A percentile compares a stretch with the other conserved stretches of the same genome.
Evolutionary conservation across 2,797 vertebrate species (phyloP).

Genomic region (Luscinia megarhynchos): DNA sequence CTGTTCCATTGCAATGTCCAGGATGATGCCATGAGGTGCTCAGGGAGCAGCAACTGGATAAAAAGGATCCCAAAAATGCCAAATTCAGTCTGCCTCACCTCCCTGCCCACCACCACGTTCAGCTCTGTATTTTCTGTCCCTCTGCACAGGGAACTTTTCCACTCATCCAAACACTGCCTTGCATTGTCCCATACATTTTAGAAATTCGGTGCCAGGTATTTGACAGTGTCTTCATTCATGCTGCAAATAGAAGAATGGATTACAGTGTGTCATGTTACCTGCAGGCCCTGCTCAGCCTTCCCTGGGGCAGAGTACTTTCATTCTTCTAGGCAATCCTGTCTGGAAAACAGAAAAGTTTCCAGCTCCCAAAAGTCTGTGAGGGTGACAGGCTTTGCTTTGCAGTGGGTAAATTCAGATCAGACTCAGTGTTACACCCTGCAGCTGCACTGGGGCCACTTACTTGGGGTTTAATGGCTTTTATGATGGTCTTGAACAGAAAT

Average conservation of each 20-base stretch:
- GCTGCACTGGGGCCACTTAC: slow-evolving; percentile 28
- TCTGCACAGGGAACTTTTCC: not conserved
- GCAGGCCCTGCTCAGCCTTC: not conserved
- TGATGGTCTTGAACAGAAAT: slow-evolving; percentile 51
- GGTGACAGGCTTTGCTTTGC: slow-evolving; percentile 36
- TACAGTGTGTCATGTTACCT: not conserved
- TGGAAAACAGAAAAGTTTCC: not conserved
- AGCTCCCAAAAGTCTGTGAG: not conserved
- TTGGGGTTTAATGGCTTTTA: slow-evolving; percentile 64
- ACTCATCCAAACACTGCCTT: not conserved
- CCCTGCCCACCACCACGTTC: not conserved
- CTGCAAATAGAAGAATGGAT: not conserved
- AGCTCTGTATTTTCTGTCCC: not conserved
- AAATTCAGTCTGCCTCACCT: not conserved
- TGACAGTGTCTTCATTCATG: not conserved
- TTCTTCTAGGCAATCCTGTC: not conserved
- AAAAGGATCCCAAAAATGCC: not conserved
- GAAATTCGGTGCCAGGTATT: not conserved
- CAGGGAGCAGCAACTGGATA: accelerated
- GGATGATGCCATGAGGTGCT: not conserved
- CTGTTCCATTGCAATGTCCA: accelerated
- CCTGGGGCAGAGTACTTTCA: not conserved
- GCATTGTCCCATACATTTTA: not conserved
- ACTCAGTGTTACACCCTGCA: slow-evolving; percentile 25
- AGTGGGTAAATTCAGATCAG: slow-evolving; percentile 48